Percentiles rank a stretch among this genome's conserved stretches.
Evolutionary conservation across 2,797 vertebrate species (phyloP).

Genomic region (Cephalopachus bancanus): DNA sequence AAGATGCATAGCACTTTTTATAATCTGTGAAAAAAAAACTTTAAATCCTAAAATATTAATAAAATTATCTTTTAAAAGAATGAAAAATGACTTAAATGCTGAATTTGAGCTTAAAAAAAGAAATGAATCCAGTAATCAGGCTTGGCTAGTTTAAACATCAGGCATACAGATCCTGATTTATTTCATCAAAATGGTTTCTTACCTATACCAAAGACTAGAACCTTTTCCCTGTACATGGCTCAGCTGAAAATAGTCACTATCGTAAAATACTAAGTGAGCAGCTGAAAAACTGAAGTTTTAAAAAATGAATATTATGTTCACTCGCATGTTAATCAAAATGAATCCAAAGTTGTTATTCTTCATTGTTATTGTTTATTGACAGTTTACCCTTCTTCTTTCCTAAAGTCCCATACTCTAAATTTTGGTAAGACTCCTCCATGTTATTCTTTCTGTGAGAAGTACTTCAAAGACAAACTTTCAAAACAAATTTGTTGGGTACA

Average conservation of each 20-base stretch:
- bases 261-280: neutral
- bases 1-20: slow-evolving; percentile 22
- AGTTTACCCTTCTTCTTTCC: neutral
- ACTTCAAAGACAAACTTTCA: slow-evolving; percentile 38
- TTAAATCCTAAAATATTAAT: slow-evolving; percentile 56
- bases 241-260: neutral
- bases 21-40: slow-evolving; percentile 54
- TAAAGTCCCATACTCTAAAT: neutral
- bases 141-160: neutral
- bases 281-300: neutral
- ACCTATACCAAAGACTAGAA: neutral
- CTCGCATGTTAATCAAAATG: slow-evolving; percentile 43
- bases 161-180: neutral
- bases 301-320: neutral
- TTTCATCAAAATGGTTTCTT: neutral
- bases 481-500: neutral
- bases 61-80: neutral
- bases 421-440: neutral
- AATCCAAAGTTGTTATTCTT: neutral
- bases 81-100: slow-evolving; percentile 56
- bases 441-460: neutral
- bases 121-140: slow-evolving; percentile 56
- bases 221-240: neutral
- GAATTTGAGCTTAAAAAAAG: slow-evolving; percentile 45
- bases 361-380: neutral